Evolutionary conservation across 2,797 vertebrate genomes (phyloP), one percentile per base, ranked within the genome.

Genomic region (Falco columbarius): DNA sequence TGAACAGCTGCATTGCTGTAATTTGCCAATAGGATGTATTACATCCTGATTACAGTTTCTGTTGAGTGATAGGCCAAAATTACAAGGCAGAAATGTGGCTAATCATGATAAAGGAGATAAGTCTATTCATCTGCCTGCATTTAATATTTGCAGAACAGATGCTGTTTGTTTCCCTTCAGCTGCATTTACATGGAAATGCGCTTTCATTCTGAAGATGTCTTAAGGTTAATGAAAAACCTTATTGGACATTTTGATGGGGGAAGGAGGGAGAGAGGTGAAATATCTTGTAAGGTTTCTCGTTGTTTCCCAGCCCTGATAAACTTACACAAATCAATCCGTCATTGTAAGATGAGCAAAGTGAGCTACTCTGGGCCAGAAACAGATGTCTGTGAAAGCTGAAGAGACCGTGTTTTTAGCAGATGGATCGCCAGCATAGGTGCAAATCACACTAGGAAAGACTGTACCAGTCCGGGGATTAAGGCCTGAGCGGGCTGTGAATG

Each of bases 21-120:
- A 79, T 91, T 94, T 95, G 92, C 96, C 95, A 91, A 40, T 92
- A 94, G 94, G 95, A 96, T 96, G 92, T 86, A 55, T 95, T 94
- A 86, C 91, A 91, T 95, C 95, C 97, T 95, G 96, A 96, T 96
- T 97, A 81, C 67, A 59, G 76, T 84, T 93, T 90, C 89, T 94
- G 89, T 46, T 66, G 96, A 96, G 89, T 32, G 95, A 96, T 86
- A 84, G 82, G 73, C 91, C 86, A 86, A 94, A 96, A 96, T 94
- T 96, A 89, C 76, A 63, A 90, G 87, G 87, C 86, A 91, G 80
- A 94, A 92, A 94, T 88, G 87, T 59, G 84, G 92, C 87, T 95
- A 95, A 93, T 96, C 93, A 44, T n/a, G 85, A 93, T 81, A 89
- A 91, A 95, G 92, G 63, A 96, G 96, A 81, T 73, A 94, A 95